Base-by-base conservation (phyloP, 2,113 vertebrate genomes). In the Rattus rattus region DNA sequence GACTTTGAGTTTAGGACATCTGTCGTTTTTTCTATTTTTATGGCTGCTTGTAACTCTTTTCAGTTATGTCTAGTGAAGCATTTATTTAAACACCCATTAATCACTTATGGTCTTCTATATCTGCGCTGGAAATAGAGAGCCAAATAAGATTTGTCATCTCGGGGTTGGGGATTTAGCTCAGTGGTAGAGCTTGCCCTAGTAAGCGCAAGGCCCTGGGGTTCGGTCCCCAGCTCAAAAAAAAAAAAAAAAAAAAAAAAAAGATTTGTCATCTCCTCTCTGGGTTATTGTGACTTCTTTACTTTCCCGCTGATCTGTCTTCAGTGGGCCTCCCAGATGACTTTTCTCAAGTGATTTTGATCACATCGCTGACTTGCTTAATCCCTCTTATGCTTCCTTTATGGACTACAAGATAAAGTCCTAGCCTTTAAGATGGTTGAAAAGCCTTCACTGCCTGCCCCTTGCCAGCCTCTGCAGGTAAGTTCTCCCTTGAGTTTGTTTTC, bases 21-120 rank as follows among this genome's bases (percentile, higher is more conserved):
- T 88, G 86, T 88, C n/a, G 61, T 43, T 94, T 43, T 93, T 80
- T 92, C 77, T 69, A 49, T 84, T 90, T 97, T 96, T 72, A 85
- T 39, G 95, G 85, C 81, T 88, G 59, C 81, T 89, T 86, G 59
- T 83, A 88, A 95, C 76, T 94, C 28, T 72, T 93, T 83, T 88
- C 80, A 86, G 73, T 77, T 93, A 70, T 80, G n/a, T 88, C 93
- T 88, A 91, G 80, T 91, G n/a, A 85, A 96, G 65, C 81, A 92
- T 92, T 95, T 92, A 88, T 84, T 91, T 70, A 85, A 85, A 95
- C 26, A 80, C 11, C 75, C 75, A 94, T 88, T 90, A 90, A 88
- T 94, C 92, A 90, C 54, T 63, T 79, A 91, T 54, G 65, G 52
- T 88, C 54, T 88, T 88, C 24, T 88, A 1, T 79, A 61, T 52